Conservation (phyloP, 2,113 vertebrate species). For the Dasypus novemcinctus region DNA sequence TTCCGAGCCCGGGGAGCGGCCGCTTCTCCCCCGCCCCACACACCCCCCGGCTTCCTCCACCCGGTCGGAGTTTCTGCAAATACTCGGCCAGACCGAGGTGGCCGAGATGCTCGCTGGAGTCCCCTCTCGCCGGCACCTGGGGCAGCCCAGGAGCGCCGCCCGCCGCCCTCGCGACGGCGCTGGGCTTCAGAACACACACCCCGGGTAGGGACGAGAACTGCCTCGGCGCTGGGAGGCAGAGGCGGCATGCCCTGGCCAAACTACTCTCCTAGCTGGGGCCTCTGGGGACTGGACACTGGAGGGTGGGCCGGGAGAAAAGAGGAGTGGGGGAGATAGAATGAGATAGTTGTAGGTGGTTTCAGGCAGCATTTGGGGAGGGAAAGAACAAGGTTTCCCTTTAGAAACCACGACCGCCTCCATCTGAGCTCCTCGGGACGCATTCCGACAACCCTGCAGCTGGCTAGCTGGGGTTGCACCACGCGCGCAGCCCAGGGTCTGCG, state of each 20-base stretch:
- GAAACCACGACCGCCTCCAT: neutral
- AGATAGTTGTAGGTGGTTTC: neutral
- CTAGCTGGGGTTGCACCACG: neutral
- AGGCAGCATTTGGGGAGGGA: neutral
- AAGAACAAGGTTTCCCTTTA: neutral
- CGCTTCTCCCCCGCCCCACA: neutral
- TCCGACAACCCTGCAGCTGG: neutral
- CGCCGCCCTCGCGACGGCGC: neutral
- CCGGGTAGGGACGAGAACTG: neutral
- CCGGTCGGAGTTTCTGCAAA: neutral
- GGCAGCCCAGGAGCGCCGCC: conserved; percentile 50
- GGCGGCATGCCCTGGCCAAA: neutral
- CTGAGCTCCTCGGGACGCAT: neutral
- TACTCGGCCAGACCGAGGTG: neutral
- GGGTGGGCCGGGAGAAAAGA: neutral
- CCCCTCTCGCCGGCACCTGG: conserved; percentile 11
- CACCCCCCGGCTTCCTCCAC: neutral
- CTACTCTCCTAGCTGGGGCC: neutral
- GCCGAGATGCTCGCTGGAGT: neutral
- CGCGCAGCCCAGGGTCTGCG: neutral
- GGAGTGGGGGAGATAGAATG: neutral
- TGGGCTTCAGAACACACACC: neutral
- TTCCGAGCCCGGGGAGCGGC: neutral
- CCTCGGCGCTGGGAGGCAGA: neutral
- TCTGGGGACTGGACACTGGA: neutral